Conservation (phyloP, 2,113 vertebrate species). For the Oncorhynchus keta region DNA sequence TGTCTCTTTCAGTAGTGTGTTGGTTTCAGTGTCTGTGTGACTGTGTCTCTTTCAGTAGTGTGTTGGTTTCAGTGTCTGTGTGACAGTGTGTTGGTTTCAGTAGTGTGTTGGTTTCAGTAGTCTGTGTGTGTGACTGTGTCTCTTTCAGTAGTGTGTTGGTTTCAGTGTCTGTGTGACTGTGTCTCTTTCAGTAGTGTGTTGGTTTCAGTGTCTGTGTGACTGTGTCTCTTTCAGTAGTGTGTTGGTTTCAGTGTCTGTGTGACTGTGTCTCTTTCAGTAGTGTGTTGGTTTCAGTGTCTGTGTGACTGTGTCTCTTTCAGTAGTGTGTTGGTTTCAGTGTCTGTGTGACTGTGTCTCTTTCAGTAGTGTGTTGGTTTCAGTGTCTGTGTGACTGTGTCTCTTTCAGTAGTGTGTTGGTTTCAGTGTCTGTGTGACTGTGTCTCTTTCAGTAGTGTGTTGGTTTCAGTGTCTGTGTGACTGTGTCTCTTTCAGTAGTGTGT, state of each 20-base stretch:
- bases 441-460: background rate
- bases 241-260: background rate
- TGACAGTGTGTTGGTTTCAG: slow-evolving; percentile 60
- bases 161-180: slow-evolving; percentile 9
- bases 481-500: slow-evolving; percentile 56
- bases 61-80: background rate
- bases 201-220: too few species aligned
- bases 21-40: too few species aligned
- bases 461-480: slow-evolving; percentile 1
- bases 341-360: too few species aligned
- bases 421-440: too few species aligned
- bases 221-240: background rate
- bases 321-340: too few species aligned
- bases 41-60: background rate
- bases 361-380: too few species aligned
- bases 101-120: too few species aligned
- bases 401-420: too few species aligned
- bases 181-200: slow-evolving; percentile 55
- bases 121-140: too few species aligned
- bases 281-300: too few species aligned
- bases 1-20: too few species aligned
- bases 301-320: slow-evolving; percentile 55
- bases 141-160: background rate
- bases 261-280: slow-evolving; percentile 57
- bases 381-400: too few species aligned